A percentile compares a stretch with the other conserved stretches of the same genome.
Conservation (phyloP, 2,113 vertebrate species). For the Leuciscus idus region DNA sequence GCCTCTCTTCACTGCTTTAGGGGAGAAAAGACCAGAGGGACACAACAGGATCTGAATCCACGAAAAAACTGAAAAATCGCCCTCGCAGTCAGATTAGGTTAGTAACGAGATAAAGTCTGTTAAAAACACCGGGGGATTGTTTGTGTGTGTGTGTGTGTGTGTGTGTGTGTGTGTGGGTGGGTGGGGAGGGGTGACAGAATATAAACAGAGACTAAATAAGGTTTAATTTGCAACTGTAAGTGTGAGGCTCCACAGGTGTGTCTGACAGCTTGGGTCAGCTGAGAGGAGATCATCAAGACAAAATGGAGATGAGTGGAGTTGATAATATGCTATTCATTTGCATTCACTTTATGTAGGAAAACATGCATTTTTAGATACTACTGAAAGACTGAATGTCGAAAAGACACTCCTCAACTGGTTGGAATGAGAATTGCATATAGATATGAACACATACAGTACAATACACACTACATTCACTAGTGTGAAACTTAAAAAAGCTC, state of each 20-base stretch:
- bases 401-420: slow-evolving; percentile 48
- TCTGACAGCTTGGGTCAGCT: slow-evolving; percentile 42
- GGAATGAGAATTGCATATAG: slow-evolving; percentile 1
- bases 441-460: not conserved
- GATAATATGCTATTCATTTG: slow-evolving; percentile 17
- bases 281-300: slow-evolving; percentile 37
- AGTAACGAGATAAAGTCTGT: slow-evolving; percentile 53
- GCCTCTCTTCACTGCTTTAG: slow-evolving; percentile 67
- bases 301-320: slow-evolving; percentile 16
- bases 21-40: slow-evolving; percentile 74
- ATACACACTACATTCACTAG: slow-evolving; percentile 1
- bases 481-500: not conserved
- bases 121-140: slow-evolving; percentile 44
- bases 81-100: slow-evolving; percentile 54
- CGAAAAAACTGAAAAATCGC: slow-evolving; percentile 39
- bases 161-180: not conserved
- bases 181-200: slow-evolving; percentile 30
- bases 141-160: too few species aligned
- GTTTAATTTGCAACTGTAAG: slow-evolving; percentile 50
- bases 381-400: slow-evolving; percentile 21
- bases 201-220: slow-evolving; percentile 55
- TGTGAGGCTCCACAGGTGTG: slow-evolving; percentile 42
- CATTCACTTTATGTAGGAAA: slow-evolving; percentile 16
- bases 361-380: slow-evolving; percentile 24
- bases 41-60: slow-evolving; percentile 59